Evolutionary conservation across 2,113 vertebrate genomes (phyloP), one percentile per base, ranked within the genome.

Genomic region (Meriones unguiculatus): DNA sequence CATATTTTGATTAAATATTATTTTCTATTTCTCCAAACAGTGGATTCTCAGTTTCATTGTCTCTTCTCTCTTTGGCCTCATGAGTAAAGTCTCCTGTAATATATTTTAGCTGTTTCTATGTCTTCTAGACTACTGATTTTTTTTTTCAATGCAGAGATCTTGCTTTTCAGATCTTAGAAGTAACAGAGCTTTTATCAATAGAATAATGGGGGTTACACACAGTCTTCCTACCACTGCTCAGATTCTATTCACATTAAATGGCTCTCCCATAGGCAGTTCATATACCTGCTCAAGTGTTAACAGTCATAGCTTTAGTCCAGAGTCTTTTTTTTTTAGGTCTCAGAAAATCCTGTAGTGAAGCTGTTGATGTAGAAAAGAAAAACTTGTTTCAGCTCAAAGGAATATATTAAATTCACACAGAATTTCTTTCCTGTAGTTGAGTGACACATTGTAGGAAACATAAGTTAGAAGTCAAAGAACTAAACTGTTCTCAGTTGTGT

Each of bases 301-400:
- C 7, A 50, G 50, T 77, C 89, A 72, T 38, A 87, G 85, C n/a
- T 59, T 86, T 50, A 87, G 81, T 73, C 59, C 22, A 65, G 25
- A 89, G 62, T 4, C 62, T 95, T 94, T 91, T 92, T 92, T 95
- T 97, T 95, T 91, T 90, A 91, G 20, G 64, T 92, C 88, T 80
- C 52, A 95, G 64, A 91, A 95, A 57, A 84, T 35, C 73, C 90
- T 93, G 69, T 64, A 18, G 87, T 57, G 59, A 96, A 87, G 75
- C 25, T 95, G 91, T 80, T 93, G 67, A 89, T 96, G 64, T 92
- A 75, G 35, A 50, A 93, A 67, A 89, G 72, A 88, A 97, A 97
- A 87, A 62, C 22, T 17, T 87, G 86, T 87, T 97, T 95, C n/a
- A 24, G 54, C 90, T 96, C 95, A 95, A 96, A 96, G 87, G 96